These are phyloP conservation scores for Delichon dasypus DNA, from an alignment of 2,797 vertebrate species.

Conservation along the genomic window DNA sequence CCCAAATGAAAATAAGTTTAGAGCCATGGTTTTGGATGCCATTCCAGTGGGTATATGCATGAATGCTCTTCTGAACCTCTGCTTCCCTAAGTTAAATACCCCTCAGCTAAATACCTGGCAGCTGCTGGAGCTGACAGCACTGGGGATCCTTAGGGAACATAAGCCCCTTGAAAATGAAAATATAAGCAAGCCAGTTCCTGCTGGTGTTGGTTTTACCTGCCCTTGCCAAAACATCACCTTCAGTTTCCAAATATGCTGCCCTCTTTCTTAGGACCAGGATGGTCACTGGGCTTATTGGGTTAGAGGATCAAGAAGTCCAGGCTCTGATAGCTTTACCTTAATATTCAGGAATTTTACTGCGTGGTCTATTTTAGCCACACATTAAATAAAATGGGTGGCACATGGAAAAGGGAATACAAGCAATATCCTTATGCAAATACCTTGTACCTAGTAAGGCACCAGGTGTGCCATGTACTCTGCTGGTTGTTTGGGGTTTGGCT, in stretches of 20 bases:
- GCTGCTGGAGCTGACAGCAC: neutral
- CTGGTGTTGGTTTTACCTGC: neutral
- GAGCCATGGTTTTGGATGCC: neutral
- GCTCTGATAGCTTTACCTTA: neutral
- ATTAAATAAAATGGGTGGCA: neutral
- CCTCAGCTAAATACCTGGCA: neutral
- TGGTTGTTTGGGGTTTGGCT: neutral
- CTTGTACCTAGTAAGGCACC: neutral
- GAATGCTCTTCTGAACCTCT: neutral
- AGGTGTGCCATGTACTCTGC: rapidly evolving
- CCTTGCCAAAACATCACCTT: neutral
- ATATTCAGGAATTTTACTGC: neutral
- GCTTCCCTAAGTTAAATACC: neutral
- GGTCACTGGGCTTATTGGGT: neutral
- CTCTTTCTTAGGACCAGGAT: neutral
- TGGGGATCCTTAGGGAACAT: neutral
- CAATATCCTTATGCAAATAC: neutral
- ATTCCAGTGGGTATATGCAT: constrained; percentile 1
- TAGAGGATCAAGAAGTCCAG: neutral
- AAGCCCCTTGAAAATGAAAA: neutral
- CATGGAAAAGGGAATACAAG: neutral
- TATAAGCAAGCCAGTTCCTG: neutral
- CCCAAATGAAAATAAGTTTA: neutral
- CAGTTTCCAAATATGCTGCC: neutral
- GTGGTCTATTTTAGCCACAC: neutral